phyloP scores from a whole-genome alignment of 2,113 vertebrate genomes.

The Cinclus mexicanus region DNA sequence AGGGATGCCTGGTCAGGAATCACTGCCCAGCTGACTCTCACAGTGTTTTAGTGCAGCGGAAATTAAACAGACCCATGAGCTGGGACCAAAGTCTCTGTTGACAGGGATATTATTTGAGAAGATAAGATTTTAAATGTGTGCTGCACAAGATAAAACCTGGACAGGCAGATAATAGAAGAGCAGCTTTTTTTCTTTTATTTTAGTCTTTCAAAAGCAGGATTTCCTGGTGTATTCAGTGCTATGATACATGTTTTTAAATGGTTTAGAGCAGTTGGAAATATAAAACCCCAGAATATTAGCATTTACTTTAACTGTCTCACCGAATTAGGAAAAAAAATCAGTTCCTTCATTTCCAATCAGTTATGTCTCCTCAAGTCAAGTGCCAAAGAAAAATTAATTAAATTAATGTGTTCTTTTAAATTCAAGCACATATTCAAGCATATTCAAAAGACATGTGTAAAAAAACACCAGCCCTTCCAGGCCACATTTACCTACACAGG shows the following conservation, averaged over 20 bases:
- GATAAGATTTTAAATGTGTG: constrained; percentile 28
- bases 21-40: background rate
- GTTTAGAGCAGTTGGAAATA: constrained; percentile 4
- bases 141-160: background rate
- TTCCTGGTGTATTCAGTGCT: background rate
- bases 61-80: constrained; percentile 17
- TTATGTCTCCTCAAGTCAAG: background rate
- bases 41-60: background rate
- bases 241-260: background rate
- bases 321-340: background rate
- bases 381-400: background rate
- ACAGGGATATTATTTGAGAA: constrained; percentile 8
- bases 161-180: background rate
- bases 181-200: background rate
- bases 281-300: background rate
- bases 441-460: background rate
- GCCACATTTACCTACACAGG: background rate
- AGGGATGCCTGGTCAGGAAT: background rate
- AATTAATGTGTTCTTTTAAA: background rate
- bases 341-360: background rate
- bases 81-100: constrained; percentile 31
- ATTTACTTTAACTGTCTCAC: background rate
- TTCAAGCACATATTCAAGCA: background rate
- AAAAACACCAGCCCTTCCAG: background rate
- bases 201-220: background rate